These are phyloP conservation scores for Schizopygopsis pylzovi DNA, from an alignment of 2,797 vertebrate genomes.

Conservation along the genomic window DNA sequence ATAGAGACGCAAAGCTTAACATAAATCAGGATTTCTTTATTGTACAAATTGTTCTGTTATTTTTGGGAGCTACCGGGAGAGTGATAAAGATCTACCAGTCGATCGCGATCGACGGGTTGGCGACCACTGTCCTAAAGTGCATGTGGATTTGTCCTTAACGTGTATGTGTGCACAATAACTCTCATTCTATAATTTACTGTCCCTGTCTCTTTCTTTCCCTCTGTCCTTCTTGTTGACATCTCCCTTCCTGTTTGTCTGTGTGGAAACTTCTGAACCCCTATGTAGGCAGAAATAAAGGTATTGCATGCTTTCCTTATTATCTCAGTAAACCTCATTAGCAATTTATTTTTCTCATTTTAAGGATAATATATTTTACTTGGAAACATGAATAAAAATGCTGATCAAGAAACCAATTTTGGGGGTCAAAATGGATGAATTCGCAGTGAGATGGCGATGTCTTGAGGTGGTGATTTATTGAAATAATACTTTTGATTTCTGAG, in stretches of 20 bases:
- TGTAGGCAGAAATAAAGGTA: constrained; percentile 99
- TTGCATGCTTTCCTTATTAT: constrained; percentile 72
- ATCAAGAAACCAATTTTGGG: neutral
- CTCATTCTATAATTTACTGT: constrained; percentile 27
- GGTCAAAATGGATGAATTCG: neutral
- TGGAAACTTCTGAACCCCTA: constrained; percentile 77
- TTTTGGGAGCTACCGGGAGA: too few species aligned
- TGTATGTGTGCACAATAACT: neutral
- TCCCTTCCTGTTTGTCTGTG: constrained; percentile 57
- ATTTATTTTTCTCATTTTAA: neutral
- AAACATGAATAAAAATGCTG: neutral
- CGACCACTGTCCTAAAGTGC: too few species aligned
- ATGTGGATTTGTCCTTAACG: neutral
- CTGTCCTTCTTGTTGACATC: constrained; percentile 19
- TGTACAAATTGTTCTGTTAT: too few species aligned
- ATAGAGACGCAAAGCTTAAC: too few species aligned
- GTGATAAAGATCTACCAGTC: too few species aligned
- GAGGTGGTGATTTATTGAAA: constrained; percentile 11
- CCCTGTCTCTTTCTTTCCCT: constrained; percentile 43
- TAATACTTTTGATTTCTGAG: constrained; percentile 3
- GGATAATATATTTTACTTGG: neutral
- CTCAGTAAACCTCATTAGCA: neutral
- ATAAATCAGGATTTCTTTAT: too few species aligned
- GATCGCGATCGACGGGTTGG: too few species aligned
- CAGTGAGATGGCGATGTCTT: too few species aligned